These are phyloP conservation scores for Julus scanicus DNA, from an alignment of 2,888 invertebrate genomes.

Conservation along the genomic window DNA sequence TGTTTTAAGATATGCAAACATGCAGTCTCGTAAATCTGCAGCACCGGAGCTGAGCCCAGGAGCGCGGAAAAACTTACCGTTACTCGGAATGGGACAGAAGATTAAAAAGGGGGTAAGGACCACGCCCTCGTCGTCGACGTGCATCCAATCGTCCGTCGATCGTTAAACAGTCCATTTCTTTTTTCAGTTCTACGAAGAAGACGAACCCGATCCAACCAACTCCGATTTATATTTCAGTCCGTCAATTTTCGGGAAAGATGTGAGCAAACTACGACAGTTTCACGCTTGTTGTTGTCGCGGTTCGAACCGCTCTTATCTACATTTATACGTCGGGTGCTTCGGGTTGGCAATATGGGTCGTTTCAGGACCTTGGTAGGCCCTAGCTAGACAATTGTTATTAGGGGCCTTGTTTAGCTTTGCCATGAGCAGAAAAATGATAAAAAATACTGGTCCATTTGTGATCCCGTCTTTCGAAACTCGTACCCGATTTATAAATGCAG, in stretches of 20 bases:
- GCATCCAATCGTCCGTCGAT: not conserved
- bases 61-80: conserved; percentile 51
- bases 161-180: not conserved
- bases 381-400: not conserved
- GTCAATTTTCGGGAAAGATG: conserved; percentile 55
- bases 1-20: conserved; percentile 51
- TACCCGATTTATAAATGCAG: not conserved
- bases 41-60: conserved; percentile 57
- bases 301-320: too few relatives aligned
- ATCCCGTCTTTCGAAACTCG: too few relatives aligned
- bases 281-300: too few relatives aligned
- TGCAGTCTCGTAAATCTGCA: conserved; percentile 51
- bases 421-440: too few relatives aligned
- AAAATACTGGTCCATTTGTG: too few relatives aligned
- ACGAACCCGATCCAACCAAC: conserved; percentile 55
- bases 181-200: conserved; percentile 58
- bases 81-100: conserved; percentile 56
- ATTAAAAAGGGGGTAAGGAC: conserved; percentile 56
- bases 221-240: conserved; percentile 56
- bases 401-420: too few relatives aligned
- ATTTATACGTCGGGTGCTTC: too few relatives aligned
- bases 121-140: too few relatives aligned
- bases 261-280: not conserved
- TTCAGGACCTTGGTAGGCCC: too few relatives aligned
- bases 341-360: too few relatives aligned